Evolutionary conservation across 2,113 vertebrate species (phyloP).

Genomic region (Oreamnos americanus): DNA sequence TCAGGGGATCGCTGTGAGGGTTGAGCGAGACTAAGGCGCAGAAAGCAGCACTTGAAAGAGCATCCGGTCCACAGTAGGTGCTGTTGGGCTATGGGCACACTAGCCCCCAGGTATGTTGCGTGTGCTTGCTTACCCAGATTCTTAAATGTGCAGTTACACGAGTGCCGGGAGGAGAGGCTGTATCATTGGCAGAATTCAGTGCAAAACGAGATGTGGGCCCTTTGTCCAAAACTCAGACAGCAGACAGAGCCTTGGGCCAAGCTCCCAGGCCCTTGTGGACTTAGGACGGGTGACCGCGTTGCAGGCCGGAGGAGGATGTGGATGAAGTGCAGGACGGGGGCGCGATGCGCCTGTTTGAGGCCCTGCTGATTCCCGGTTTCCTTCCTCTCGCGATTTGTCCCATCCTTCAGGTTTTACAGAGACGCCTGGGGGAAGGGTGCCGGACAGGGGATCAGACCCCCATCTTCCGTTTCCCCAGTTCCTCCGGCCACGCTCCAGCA

Average conservation of each 20-base stretch:
- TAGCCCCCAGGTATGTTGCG: too few relatives aligned
- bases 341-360: not conserved
- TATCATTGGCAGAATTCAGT: not conserved
- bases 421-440: not conserved
- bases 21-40: not conserved
- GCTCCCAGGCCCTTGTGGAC: accelerated
- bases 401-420: not conserved
- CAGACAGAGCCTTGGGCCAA: not conserved
- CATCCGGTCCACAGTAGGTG: accelerated
- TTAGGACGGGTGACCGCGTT: accelerated
- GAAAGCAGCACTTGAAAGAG: too few relatives aligned
- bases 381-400: not conserved
- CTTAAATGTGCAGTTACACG: not conserved
- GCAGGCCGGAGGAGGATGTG: not conserved
- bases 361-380: not conserved
- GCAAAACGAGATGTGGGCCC: not conserved
- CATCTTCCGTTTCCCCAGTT: not conserved
- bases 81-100: not conserved
- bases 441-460: not conserved
- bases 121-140: not conserved
- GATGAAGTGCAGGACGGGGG: not conserved
- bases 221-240: not conserved
- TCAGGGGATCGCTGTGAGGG: not conserved
- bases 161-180: not conserved
- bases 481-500: too few relatives aligned